Conservation (phyloP, 2,888 invertebrate genomes). For the Thereva unica region DNA sequence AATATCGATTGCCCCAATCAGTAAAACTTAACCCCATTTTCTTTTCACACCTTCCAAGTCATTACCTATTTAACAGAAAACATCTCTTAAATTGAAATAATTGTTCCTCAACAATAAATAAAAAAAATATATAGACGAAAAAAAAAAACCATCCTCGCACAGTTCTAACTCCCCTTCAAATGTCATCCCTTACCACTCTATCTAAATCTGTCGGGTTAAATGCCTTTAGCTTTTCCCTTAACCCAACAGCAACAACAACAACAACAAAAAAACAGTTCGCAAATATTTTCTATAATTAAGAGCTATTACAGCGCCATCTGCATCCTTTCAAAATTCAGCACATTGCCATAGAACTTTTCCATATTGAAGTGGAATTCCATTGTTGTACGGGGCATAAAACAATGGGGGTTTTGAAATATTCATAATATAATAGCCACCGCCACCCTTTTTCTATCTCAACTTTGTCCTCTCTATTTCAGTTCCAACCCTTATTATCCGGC, state of each 20-base stretch:
- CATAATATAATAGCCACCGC: conserved; percentile 35
- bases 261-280: conserved; percentile 18
- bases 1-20: too few species aligned
- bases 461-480: conserved; percentile 5
- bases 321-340: conserved; percentile 26
- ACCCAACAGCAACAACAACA: conserved; percentile 12
- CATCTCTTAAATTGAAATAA: too few species aligned
- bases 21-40: too few species aligned
- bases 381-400: conserved; percentile 25
- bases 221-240: conserved; percentile 31
- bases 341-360: conserved; percentile 25
- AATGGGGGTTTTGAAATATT: conserved; percentile 33
- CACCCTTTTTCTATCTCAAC: conserved; percentile 5
- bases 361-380: conserved; percentile 33
- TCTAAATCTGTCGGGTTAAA: conserved; percentile 31
- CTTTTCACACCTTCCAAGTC: too few species aligned
- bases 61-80: too few species aligned
- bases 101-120: too few species aligned
- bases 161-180: conserved; percentile 22
- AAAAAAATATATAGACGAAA: too few species aligned
- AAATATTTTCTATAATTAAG: conserved; percentile 39
- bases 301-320: conserved; percentile 37
- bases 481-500: conserved; percentile 27
- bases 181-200: conserved; percentile 22
- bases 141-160: neutral